Conservation (phyloP, 2,113 vertebrate species). For the Poeciliopsis occidentalis region DNA sequence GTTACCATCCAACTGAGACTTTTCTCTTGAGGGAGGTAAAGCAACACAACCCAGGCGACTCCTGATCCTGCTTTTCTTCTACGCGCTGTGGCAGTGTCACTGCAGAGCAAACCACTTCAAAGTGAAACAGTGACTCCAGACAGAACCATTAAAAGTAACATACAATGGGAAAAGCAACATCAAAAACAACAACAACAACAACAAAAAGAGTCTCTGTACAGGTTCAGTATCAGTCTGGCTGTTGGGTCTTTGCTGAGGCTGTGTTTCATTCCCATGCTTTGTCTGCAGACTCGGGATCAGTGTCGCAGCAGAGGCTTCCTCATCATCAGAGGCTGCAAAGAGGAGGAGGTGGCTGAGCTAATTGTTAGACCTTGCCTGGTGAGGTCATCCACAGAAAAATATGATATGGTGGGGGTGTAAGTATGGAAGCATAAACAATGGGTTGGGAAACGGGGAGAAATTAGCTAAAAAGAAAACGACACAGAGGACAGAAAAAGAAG, state of each 20-base stretch:
- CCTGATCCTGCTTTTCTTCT: constrained; percentile 3
- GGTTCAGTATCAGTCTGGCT: constrained; percentile 43
- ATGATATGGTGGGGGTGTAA: constrained; percentile 30
- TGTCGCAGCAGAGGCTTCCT: constrained; percentile 98
- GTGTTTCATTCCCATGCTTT: constrained; percentile 46
- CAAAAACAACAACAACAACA: background rate
- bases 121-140: constrained; percentile 15
- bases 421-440: constrained; percentile 25
- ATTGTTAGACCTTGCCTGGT: constrained; percentile 90
- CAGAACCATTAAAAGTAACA: background rate
- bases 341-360: constrained; percentile 98
- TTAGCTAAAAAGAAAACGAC: constrained; percentile 20
- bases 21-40: constrained; percentile 25
- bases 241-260: constrained; percentile 44
- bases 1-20: constrained; percentile 30
- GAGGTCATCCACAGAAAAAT: constrained; percentile 76
- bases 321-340: constrained; percentile 96
- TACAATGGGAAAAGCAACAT: background rate
- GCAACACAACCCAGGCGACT: constrained; percentile 3
- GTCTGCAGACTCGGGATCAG: constrained; percentile 81
- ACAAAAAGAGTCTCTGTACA: constrained; percentile 22
- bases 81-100: background rate
- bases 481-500: background rate
- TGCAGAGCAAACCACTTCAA: background rate
- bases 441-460: background rate